A percentile compares a stretch with the other conserved stretches of the same genome.
Evolutionary conservation across 2,113 vertebrate genomes (phyloP).

Genomic region (Triplophysa rosa): DNA sequence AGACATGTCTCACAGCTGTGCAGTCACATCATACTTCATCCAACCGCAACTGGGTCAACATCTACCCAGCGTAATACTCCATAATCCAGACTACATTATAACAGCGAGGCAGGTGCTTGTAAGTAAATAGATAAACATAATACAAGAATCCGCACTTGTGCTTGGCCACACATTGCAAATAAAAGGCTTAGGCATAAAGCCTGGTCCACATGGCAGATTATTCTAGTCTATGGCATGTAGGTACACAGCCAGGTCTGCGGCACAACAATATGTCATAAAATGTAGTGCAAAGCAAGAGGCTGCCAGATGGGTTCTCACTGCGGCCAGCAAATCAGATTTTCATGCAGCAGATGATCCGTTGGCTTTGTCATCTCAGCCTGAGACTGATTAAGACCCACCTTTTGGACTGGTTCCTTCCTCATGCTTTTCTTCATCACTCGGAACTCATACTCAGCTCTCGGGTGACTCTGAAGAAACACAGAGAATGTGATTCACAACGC

Average conservation of each 20-base stretch:
- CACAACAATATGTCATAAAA: too few species aligned
- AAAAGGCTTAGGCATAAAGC: slow-evolving; percentile 3
- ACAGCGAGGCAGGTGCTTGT: slow-evolving; percentile 1
- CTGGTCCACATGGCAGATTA: slow-evolving; percentile 1
- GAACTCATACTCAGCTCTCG: slow-evolving; percentile 89
- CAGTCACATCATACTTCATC: slow-evolving; percentile 32
- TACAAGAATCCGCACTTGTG: background rate
- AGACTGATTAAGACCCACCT: slow-evolving; percentile 71
- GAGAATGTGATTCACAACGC: slow-evolving; percentile 19
- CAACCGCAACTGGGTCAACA: slow-evolving; percentile 39
- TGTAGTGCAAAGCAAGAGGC: too few species aligned
- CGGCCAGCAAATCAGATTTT: background rate
- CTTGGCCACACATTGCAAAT: slow-evolving; percentile 13
- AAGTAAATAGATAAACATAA: background rate
- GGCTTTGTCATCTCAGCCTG: background rate
- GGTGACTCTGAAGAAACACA: slow-evolving; percentile 76
- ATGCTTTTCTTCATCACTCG: slow-evolving; percentile 83
- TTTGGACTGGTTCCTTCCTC: slow-evolving; percentile 75
- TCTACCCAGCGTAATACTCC: slow-evolving; percentile 19
- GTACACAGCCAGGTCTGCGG: too few species aligned
- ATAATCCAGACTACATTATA: slow-evolving; percentile 8
- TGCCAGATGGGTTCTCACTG: too few species aligned
- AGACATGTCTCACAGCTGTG: slow-evolving; percentile 22
- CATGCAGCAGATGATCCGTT: background rate
- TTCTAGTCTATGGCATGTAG: background rate